A percentile compares a stretch with the other conserved stretches of the same genome.
Evolutionary conservation across 2,113 vertebrate genomes (phyloP).

Genomic region (Onychorhynchus coronatus): DNA sequence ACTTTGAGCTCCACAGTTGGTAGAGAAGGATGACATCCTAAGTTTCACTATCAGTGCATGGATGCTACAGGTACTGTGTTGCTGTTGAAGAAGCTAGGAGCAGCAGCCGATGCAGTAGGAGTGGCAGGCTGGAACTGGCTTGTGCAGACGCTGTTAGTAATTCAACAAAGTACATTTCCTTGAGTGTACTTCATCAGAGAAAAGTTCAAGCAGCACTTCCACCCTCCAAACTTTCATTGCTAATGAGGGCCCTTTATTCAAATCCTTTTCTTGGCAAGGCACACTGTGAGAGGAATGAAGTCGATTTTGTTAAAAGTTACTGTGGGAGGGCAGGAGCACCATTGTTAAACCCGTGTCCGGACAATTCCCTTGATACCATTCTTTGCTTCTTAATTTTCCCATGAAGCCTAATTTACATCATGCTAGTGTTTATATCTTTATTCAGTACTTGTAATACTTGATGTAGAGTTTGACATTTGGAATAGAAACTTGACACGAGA

Average conservation of each 20-base stretch:
- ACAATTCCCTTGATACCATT: not conserved
- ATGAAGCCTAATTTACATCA: conserved; percentile 22
- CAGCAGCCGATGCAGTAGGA: not conserved
- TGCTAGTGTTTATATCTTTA: conserved; percentile 3
- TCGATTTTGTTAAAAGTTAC: conserved; percentile 27
- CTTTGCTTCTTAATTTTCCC: conserved; percentile 28
- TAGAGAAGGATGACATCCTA: not conserved
- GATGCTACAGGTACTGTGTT: not conserved
- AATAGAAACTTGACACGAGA: not conserved
- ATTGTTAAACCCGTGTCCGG: conserved; percentile 25
- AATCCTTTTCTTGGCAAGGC: conserved; percentile 20
- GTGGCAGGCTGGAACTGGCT: not conserved
- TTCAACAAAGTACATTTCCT: not conserved
- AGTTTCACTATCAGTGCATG: not conserved
- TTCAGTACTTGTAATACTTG: not conserved
- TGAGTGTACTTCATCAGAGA: not conserved
- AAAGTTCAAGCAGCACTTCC: conserved; percentile 8
- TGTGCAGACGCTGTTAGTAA: not conserved
- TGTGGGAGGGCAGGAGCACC: not conserved
- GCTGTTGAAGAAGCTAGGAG: rapidly evolving
- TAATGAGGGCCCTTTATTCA: conserved; percentile 32
- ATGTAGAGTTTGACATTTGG: not conserved
- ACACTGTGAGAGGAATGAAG: not conserved
- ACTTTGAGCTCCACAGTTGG: not conserved
- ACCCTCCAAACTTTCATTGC: conserved; percentile 14